Evolutionary conservation across 2,888 invertebrate species (phyloP), one percentile per base, ranked within the genome.

Genomic region (Drosophila siamana): DNA sequence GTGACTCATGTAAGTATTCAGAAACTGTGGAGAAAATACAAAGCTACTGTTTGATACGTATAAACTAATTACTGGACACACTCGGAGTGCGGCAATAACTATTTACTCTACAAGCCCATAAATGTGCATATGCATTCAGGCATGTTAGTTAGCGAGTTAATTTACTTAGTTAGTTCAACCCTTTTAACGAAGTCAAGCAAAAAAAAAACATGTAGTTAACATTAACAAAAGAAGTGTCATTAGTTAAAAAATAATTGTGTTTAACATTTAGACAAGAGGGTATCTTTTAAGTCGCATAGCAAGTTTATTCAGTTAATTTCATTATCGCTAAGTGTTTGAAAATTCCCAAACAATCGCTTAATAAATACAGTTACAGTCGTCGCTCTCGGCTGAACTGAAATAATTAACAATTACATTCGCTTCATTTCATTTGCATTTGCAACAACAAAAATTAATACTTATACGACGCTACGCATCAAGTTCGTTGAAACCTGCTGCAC

Each of bases 1-100:
- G 4, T 67, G 38, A 61, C 15, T 68, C 68, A 67, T 16, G 30
- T 11, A 7, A 13, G 2, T 36, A 7, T 15, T 13, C 0, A 5
- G 16, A 13, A 52, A 30, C n/a, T 13, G 40, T 26, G 6, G 5
- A 11, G 9, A 43, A 54, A 19, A 9, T 2, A 6, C n/a, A 33
- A 33, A 43, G 19, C 47, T 22, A 36, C 13, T 48, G 4, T 28
- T 48, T 40, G 19, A 13, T 16, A 40, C 47, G 26, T 33, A 11
- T 43, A 9, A 0, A 7, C 28, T 26, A 50, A 47, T 59, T 28
- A 22, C 26, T 19, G 16, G 15, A 16, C 13, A 22, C 19, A 11
- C 44, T 33, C 15, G 44, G 43, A 11, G 40, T n/a, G 40, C 26
- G 30, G 44, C 24, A 30, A 2, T 24, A 22, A 22, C 5, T 54